These are phyloP conservation scores for Microctonus brassicae DNA, from an alignment of 2,888 invertebrate genomes.

Conservation along the genomic window DNA sequence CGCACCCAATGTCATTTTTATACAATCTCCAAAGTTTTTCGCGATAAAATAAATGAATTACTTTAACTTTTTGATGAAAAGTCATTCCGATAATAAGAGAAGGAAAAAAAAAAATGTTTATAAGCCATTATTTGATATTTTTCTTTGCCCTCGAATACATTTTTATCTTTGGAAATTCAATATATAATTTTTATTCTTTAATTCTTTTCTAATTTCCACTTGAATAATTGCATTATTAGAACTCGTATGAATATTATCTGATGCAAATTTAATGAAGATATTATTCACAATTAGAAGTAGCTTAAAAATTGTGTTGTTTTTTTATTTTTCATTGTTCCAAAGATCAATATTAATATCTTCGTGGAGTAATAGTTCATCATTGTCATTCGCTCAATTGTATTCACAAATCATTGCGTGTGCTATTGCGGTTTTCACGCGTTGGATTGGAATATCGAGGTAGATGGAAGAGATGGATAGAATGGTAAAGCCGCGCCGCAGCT, in stretches of 20 bases:
- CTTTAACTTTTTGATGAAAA: background rate
- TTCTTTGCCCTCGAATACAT: too few relatives aligned
- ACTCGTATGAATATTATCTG: too few relatives aligned
- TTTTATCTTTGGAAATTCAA: too few relatives aligned
- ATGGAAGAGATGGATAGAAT: conserved; percentile 8
- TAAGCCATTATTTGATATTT: too few relatives aligned
- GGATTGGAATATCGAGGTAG: conserved; percentile 18
- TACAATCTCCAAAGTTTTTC: background rate
- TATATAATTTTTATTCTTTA: too few relatives aligned
- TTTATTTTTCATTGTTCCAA: background rate
- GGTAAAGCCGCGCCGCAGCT: conserved; percentile 24
- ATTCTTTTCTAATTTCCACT: too few relatives aligned
- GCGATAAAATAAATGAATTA: background rate
- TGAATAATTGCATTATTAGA: too few relatives aligned
- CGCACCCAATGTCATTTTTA: background rate
- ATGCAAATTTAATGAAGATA: too few relatives aligned
- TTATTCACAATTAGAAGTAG: too few relatives aligned
- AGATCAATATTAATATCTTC: conserved; percentile 21
- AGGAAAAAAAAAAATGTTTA: too few relatives aligned
- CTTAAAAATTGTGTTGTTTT: background rate
- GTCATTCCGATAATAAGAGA: background rate
- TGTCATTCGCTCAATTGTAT: conserved; percentile 46
- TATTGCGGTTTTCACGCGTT: conserved; percentile 57
- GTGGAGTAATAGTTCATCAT: conserved; percentile 27
- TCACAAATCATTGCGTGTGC: conserved; percentile 64